Base-by-base conservation (phyloP, 2,888 invertebrate species). In the Drosophila mimica region DNA sequence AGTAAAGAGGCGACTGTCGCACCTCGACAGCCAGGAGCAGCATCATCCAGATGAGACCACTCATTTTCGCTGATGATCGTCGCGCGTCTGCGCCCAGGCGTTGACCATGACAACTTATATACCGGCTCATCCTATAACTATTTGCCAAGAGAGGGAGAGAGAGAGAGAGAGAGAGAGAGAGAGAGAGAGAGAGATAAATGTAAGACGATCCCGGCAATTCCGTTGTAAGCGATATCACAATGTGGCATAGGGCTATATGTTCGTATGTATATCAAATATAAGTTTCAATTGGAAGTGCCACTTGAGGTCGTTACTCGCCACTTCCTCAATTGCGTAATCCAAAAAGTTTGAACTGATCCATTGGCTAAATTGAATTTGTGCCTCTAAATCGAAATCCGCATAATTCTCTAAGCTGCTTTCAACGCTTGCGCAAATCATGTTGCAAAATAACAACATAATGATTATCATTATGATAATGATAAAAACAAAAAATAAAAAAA, bases 381-480 rank as follows among this genome's bases (percentile, higher is more conserved):
- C 38, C 20, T 57, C 52, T 6, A 31, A 30, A 52, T 40, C n/a
- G 31, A 60, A 48, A 66, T 82, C 60, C 57, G 40, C 17, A 31
- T 62, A 40, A 68, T 82, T 61, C 57, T 46, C 15, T 48, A 58
- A 78, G 48, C 28, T 25, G n/a, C 63, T 66, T 68, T 76, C 57
- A 61, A 43, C 46, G 65, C 63, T 87, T 84, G 65, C 74, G 73
- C 65, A 76, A 84, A 81, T 58, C 48, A 56, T 71, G 73, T 75
- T 67, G 80, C 81, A 79, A 46, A 51, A 65, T 36, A 51, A 61
- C 60, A 66, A 40, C 46, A 58, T 63, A 53, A 54, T 63, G 52
- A 38, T 46, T 46, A 60, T 61, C 53, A 58, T 64, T 68, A 48
- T 34, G 51, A 43, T 60, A 68, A 51, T 68, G 46, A 65, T 49